Conservation (phyloP, 2,888 invertebrate genomes). For the Dioctria rufipes region DNA sequence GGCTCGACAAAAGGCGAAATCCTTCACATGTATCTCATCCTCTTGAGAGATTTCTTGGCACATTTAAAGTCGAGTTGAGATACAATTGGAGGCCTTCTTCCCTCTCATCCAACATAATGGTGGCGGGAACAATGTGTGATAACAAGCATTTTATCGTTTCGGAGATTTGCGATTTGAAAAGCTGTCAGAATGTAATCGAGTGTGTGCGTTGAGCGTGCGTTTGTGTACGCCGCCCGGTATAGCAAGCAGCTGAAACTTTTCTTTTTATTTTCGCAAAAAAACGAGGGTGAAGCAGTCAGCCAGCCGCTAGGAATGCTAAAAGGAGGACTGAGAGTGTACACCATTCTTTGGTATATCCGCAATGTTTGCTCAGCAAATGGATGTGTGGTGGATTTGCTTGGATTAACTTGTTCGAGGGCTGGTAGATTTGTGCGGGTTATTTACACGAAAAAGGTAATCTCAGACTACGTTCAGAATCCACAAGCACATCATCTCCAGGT, state of each 20-base stretch:
- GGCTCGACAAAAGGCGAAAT: neutral
- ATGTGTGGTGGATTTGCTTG: slow-evolving; percentile 60
- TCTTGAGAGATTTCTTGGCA: neutral
- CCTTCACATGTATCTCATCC: neutral
- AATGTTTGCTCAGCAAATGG: slow-evolving; percentile 58
- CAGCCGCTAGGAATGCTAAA: neutral
- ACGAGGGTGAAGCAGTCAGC: slow-evolving; percentile 33
- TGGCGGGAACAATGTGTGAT: slow-evolving; percentile 59
- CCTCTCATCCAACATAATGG: slow-evolving; percentile 8
- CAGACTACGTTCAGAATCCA: slow-evolving; percentile 14
- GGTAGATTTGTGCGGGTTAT: slow-evolving; percentile 56
- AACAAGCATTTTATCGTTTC: slow-evolving; percentile 60
- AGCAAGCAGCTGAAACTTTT: neutral
- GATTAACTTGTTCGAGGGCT: slow-evolving; percentile 59
- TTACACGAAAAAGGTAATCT: slow-evolving; percentile 50
- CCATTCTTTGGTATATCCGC: slow-evolving; percentile 7
- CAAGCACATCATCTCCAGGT: slow-evolving; percentile 28
- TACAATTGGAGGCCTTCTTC: slow-evolving; percentile 11
- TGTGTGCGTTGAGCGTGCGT: slow-evolving; percentile 13
- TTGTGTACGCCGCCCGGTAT: slow-evolving; percentile 7
- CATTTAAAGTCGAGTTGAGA: neutral
- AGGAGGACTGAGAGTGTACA: neutral
- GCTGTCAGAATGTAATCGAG: slow-evolving; percentile 54
- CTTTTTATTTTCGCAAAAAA: slow-evolving; percentile 24
- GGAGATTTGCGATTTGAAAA: slow-evolving; percentile 52